These are phyloP conservation scores for Brachirus orientalis DNA, from an alignment of 2,113 vertebrate genomes.

Conservation along the genomic window DNA sequence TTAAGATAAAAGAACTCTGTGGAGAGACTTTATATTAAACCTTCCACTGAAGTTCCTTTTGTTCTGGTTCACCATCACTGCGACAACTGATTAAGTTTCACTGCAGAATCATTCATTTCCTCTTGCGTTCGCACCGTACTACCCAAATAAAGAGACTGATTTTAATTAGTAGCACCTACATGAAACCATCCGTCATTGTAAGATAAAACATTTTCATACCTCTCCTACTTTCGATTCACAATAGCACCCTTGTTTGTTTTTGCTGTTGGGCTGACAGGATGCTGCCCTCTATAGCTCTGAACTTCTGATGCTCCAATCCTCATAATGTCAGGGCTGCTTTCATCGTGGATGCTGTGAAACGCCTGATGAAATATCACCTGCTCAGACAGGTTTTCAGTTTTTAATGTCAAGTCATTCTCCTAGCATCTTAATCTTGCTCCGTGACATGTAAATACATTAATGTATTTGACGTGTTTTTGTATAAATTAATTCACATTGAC, in stretches of 20 bases:
- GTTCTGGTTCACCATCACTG: constrained; percentile 7
- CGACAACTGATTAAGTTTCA: background rate
- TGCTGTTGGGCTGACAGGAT: constrained; percentile 11
- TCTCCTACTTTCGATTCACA: background rate
- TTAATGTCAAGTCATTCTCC: constrained; percentile 10
- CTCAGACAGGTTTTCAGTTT: constrained; percentile 8
- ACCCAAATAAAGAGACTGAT: constrained; percentile 2
- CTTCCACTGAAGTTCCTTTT: constrained; percentile 12
- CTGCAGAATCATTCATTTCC: constrained; percentile 18
- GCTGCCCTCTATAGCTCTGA: background rate
- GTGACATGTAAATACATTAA: background rate
- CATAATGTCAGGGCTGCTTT: constrained; percentile 35
- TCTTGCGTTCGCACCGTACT: background rate
- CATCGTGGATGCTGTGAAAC: constrained; percentile 3
- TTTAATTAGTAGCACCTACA: constrained; percentile 10
- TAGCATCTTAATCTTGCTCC: constrained; percentile 1
- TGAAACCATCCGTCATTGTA: background rate
- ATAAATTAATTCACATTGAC: no score
- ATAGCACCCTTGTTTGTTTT: background rate
- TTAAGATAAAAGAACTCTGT: background rate
- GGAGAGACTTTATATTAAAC: constrained; percentile 16
- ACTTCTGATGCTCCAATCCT: background rate
- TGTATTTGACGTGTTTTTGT: no score
- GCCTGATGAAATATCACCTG: constrained; percentile 17
- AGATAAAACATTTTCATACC: constrained; percentile 2